Percentiles rank a stretch among this genome's conserved stretches.
These are phyloP conservation scores for Siniperca scherzeri DNA, from an alignment of 2,797 vertebrate genomes.

Conservation along the genomic window DNA sequence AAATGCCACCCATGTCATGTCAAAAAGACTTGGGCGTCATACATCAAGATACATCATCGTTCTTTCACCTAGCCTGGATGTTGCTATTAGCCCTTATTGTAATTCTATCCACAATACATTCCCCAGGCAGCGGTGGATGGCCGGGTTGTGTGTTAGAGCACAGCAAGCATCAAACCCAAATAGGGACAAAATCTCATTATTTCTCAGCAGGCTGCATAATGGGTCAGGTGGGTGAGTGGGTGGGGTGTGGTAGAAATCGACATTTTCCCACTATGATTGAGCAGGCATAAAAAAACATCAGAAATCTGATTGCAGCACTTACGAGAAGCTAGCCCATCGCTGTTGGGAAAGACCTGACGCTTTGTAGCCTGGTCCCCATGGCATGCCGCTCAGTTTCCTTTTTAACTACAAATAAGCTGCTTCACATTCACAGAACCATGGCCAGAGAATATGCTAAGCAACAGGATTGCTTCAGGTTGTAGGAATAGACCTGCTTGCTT, in stretches of 20 bases:
- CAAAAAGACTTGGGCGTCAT: conserved; percentile 1
- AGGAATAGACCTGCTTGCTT: conserved; percentile 39
- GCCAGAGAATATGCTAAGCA: conserved; percentile 48
- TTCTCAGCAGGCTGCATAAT: conserved; percentile 76
- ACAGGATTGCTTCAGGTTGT: conserved; percentile 55
- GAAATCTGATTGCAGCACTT: conserved; percentile 77
- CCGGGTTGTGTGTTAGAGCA: conserved; percentile 67
- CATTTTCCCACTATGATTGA: conserved; percentile 68
- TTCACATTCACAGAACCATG: conserved; percentile 51
- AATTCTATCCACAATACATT: conserved; percentile 70
- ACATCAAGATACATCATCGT: conserved; percentile 22
- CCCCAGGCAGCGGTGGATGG: conserved; percentile 63
- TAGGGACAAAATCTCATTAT: conserved; percentile 80
- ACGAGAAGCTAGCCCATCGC: conserved; percentile 58
- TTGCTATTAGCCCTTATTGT: conserved; percentile 66
- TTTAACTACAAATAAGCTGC: conserved; percentile 65
- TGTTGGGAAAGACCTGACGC: conserved; percentile 70
- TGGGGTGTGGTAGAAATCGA: conserved; percentile 10
- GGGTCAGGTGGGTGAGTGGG: conserved; percentile 59
- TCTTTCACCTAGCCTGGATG: conserved; percentile 44
- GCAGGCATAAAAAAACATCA: conserved; percentile 63
- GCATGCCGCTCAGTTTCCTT: conserved; percentile 56
- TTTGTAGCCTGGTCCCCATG: conserved; percentile 53
- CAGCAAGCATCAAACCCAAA: conserved; percentile 71
- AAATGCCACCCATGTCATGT: conserved; percentile 18